Conservation (phyloP, 2,113 vertebrate species). For the Pogonocichla stellata region DNA sequence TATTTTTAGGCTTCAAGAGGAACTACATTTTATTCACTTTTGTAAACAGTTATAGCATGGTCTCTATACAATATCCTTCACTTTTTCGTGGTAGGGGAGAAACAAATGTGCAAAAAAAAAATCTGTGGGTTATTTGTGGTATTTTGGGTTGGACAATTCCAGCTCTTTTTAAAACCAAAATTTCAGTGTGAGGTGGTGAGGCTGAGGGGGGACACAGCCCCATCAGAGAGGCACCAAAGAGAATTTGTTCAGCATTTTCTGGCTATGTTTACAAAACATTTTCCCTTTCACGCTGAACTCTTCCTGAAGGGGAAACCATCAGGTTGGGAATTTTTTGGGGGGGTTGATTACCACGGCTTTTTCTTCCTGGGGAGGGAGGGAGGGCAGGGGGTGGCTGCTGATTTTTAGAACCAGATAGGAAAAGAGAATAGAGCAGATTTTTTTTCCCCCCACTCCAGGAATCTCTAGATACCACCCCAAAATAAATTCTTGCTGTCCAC, state of each 20-base stretch:
- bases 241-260: neutral
- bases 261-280: constrained; percentile 40
- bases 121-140: constrained; percentile 69
- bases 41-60: constrained; percentile 79
- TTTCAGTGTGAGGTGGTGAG: constrained; percentile 46
- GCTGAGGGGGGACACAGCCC: neutral
- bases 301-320: constrained; percentile 6
- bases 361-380: neutral
- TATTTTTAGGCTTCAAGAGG: constrained; percentile 73
- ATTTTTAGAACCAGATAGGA: constrained; percentile 4
- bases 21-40: constrained; percentile 78
- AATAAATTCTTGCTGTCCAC: neutral
- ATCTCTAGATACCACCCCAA: neutral
- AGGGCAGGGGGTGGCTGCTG: neutral
- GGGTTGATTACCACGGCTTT: neutral
- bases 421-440: neutral
- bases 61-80: constrained; percentile 68
- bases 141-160: constrained; percentile 56
- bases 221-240: neutral
- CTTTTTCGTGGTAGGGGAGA: constrained; percentile 66
- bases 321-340: neutral
- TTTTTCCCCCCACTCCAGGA: neutral
- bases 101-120: constrained; percentile 50
- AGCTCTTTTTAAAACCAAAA: constrained; percentile 52
- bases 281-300: neutral